Base-by-base conservation (phyloP, 2,888 invertebrate genomes). In the Achlya flavicornis region DNA sequence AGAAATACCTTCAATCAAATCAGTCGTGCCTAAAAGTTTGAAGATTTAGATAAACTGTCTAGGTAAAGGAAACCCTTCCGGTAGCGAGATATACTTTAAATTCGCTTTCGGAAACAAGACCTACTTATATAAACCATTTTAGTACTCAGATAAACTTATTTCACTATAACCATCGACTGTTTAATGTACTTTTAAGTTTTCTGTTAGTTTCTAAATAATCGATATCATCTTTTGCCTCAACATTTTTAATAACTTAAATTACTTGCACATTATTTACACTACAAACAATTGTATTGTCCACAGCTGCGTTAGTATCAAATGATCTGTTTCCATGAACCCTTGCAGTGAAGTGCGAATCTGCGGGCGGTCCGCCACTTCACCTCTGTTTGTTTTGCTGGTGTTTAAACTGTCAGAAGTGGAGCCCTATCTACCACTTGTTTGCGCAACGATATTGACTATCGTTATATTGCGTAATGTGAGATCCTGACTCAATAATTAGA, bases 301-400 rank as follows among this genome's bases (percentile, higher is more conserved):
- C 71, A 72, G 61, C 68, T 67, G 69, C 63, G 64, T 8, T 10
- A 76, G 77, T 81, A 72, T 82, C 77, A 64, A 67, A 74, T 81
- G 77, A 71, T 72, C 71, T 73, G 70, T 64, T 85, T 82, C 81
- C 69, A 61, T 83, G 82, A 84, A 83, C 77, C 81, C 79, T 74
- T 74, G 65, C 68, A 65, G 67, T 79, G 77, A 76, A 80, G 83
- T 86, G 89, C 90, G 88, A 90, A 88, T 85, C 88, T 75, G 78
- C 86, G 89, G 90, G 90, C 87, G 90, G 91, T 90, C 86, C 75
- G 73, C 81, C 59, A 72, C 57, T 19, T 78, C 66, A 76, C 70
- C 57, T 61, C 61, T 88, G 86, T 90, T 90, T 90, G 85, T 87
- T 88, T 88, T 87, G 83, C 80, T 82, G 75, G 83, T 89, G 84